phyloP scores from a whole-genome alignment of 2,113 vertebrate species.

The Cyrtonyx montezumae region DNA sequence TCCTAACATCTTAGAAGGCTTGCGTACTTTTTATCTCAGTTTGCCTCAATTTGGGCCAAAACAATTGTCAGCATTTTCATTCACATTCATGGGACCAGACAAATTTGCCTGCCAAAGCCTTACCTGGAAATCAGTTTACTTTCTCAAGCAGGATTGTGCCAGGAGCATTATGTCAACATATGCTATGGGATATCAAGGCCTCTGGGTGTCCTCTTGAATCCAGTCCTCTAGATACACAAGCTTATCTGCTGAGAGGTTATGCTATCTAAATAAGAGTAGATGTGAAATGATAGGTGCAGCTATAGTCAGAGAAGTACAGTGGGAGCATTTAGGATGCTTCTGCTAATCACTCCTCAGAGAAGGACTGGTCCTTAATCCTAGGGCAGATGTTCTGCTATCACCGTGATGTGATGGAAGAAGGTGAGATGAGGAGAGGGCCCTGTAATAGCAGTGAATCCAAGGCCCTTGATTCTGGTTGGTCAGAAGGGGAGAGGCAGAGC shows the following conservation, averaged over 20 bases:
- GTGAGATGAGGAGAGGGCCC: slow-evolving; percentile 58
- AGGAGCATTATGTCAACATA: neutral
- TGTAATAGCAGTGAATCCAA: slow-evolving; percentile 67
- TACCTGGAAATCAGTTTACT: neutral
- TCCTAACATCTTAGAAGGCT: neutral
- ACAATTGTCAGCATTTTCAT: neutral
- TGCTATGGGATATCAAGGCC: neutral
- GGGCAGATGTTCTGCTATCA: neutral
- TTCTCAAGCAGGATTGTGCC: neutral
- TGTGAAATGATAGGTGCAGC: neutral
- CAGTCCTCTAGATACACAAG: neutral
- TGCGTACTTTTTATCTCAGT: neutral
- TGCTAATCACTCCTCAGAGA: slow-evolving; percentile 8
- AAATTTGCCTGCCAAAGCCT: neutral
- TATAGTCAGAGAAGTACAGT: neutral
- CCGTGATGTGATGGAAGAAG: slow-evolving; percentile 11
- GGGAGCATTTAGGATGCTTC: slow-evolving; percentile 13
- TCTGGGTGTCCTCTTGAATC: neutral
- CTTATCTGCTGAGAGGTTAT: neutral
- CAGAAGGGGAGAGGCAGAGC: neutral
- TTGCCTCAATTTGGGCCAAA: neutral
- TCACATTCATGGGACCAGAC: neutral
- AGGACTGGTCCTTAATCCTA: slow-evolving; percentile 62
- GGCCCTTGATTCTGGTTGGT: neutral
- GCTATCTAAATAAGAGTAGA: neutral